These are phyloP conservation scores for Steinernema carpocapsae DNA, from an alignment of 2,888 invertebrate species.

Conservation along the genomic window DNA sequence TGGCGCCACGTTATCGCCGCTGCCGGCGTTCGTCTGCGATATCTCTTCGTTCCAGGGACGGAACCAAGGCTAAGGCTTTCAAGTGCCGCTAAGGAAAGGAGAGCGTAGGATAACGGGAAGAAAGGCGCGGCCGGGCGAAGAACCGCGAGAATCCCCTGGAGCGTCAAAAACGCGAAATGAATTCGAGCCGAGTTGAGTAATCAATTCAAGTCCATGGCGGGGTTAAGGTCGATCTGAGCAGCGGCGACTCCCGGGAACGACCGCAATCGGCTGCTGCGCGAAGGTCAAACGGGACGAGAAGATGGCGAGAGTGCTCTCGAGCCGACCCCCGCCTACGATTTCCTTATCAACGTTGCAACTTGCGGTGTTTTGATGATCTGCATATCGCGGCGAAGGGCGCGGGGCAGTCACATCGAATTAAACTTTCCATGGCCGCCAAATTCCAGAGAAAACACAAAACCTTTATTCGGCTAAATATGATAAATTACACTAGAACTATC, in stretches of 20 bases:
- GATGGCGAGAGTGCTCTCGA: background rate
- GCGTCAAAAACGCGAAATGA: background rate
- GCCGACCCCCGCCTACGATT: conserved; percentile 15
- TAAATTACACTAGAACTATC: conserved; percentile 27
- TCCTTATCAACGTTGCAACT: conserved; percentile 9
- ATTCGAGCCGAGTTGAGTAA: background rate
- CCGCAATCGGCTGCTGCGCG: conserved; percentile 28
- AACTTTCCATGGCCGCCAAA: conserved; percentile 8
- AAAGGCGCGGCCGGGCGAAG: background rate
- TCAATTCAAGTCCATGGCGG: conserved; percentile 6
- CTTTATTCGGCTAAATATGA: background rate
- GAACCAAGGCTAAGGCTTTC: too few species aligned
- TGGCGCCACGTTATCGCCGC: conserved; percentile 25
- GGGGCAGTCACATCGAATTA: background rate
- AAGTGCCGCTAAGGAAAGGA: too few species aligned
- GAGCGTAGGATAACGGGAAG: too few species aligned
- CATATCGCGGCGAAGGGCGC: background rate
- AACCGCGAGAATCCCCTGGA: background rate
- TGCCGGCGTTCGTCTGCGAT: background rate
- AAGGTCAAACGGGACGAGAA: background rate
- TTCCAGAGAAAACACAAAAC: background rate
- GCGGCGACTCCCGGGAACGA: conserved; percentile 14
- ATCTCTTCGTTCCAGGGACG: background rate
- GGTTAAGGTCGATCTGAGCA: conserved; percentile 12
- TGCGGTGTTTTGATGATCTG: conserved; percentile 18